Evolutionary conservation across 2,888 invertebrate genomes (phyloP), one percentile per base, ranked within the genome.

Genomic region (Nephrotoma flavescens): DNA sequence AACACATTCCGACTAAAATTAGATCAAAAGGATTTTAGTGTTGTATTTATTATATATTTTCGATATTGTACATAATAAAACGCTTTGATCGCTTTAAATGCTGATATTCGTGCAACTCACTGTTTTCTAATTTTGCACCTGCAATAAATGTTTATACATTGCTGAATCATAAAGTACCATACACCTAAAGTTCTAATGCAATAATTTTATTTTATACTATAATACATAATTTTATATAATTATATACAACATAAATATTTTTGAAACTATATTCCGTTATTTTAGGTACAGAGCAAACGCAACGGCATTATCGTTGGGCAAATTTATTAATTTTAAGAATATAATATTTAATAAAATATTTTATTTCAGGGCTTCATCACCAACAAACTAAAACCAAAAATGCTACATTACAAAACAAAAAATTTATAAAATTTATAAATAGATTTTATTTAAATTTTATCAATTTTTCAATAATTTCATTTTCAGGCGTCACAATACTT

Each of bases 401-500:
- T 31, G 19, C 9, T 31, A 31, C 9, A 31, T 31, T 31, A 31
- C 31, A 3, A 31, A 31, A 31, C 52, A 57, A 71, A 71, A 31
- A 19, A 31, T 71, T 31, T 71, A 71, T 71, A 71, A 71, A 71
- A 71, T 71, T 71, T 71, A 57, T 71, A 71, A 71, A 71, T 71
- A 71, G 31, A 71, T 71, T 71, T 71, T 71, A 71, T 71, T 71
- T 71, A 71, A 71, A 71, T 71, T 71, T 57, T 57, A 57, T 57
- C 52, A 57, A 57, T 57, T 83, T 83, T 84, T 42, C 42, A 84
- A 84, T 84, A 84, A 84, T 84, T 84, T 84, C 42, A 84, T 42
- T 84, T 84, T 84, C 96, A 98, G 98, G 98, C 94, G 98, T 98
- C 94, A 98, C 98, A 94, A 98, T 98, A 94, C 96, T 98, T 93